Conservation (phyloP, 1,140 invertebrate species). For the Drosophila pseudoobscura region DNA sequence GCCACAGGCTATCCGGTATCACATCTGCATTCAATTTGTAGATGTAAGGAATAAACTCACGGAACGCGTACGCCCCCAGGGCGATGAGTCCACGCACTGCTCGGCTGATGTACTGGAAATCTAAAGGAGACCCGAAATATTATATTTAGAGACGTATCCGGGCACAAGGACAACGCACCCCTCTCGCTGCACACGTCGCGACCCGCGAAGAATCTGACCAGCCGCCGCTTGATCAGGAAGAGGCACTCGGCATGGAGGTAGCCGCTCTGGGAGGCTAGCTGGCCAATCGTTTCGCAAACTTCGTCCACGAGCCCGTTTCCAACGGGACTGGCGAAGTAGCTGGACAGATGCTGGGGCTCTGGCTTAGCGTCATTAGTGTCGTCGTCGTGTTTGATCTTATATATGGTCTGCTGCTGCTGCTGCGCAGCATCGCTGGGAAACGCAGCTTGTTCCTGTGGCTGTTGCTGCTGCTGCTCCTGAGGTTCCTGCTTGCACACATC, state of each 20-base stretch:
- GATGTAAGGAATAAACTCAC: slow-evolving; percentile 80
- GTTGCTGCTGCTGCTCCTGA: slow-evolving; percentile 6
- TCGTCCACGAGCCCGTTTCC: slow-evolving; percentile 58
- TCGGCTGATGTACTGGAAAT: slow-evolving; percentile 74
- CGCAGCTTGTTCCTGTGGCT: slow-evolving; percentile 20
- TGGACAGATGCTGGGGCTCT: slow-evolving; percentile 55
- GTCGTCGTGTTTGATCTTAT: slow-evolving; percentile 59
- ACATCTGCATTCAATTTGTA: slow-evolving; percentile 62
- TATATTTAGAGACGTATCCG: not conserved
- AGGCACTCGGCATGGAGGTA: slow-evolving; percentile 75
- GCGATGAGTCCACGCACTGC: slow-evolving; percentile 68
- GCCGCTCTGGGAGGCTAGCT: slow-evolving; percentile 65
- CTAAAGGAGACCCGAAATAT: slow-evolving; percentile 19
- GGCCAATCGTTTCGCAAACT: slow-evolving; percentile 73
- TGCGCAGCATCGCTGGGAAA: slow-evolving; percentile 24
- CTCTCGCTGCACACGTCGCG: slow-evolving; percentile 58
- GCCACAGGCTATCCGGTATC: slow-evolving; percentile 65
- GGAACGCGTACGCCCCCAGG: slow-evolving; percentile 79
- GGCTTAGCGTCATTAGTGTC: slow-evolving; percentile 11
- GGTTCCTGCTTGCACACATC: slow-evolving; percentile 20
- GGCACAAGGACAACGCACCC: slow-evolving; percentile 30
- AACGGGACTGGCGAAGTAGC: slow-evolving; percentile 71
- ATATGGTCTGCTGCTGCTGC: slow-evolving; percentile 55
- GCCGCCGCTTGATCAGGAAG: slow-evolving; percentile 65
- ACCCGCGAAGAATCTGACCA: slow-evolving; percentile 70